A percentile compares a stretch with the other conserved stretches of the same genome.
Conservation (phyloP, 2,888 invertebrate species). For the Drosophila villosipedis region DNA sequence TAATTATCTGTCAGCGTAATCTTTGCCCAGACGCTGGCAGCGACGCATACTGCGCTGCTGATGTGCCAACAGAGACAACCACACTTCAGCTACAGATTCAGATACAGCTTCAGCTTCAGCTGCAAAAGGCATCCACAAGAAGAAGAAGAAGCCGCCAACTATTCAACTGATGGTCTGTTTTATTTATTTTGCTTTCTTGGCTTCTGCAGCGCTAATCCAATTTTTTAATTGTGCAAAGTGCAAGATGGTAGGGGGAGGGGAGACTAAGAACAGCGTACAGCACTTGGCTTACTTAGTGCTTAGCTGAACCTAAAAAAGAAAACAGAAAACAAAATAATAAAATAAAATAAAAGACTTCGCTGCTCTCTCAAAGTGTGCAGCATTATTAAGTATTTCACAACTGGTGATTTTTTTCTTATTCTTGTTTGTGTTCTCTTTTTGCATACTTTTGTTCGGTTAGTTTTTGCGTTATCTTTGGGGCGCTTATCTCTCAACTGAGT, state of each 20-base stretch:
- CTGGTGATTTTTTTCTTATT: conserved; percentile 8
- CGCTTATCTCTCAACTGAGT: conserved; percentile 66
- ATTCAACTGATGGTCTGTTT: conserved; percentile 34
- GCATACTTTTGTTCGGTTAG: conserved; percentile 46
- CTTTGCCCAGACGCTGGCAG: conserved; percentile 61
- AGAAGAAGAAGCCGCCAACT: conserved; percentile 28
- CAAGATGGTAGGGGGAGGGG: not conserved
- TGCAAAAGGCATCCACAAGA: conserved; percentile 14
- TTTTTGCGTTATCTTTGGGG: conserved; percentile 58
- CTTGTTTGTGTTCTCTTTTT: conserved; percentile 26
- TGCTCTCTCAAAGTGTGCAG: conserved; percentile 31
- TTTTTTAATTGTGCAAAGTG: conserved; percentile 71
- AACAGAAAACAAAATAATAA: not conserved
- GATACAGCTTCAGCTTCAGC: conserved; percentile 51
- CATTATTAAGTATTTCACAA: conserved; percentile 31
- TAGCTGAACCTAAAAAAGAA: conserved; percentile 17
- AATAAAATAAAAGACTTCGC: not conserved
- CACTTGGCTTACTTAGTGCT: conserved; percentile 64
- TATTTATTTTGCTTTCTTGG: conserved; percentile 37
- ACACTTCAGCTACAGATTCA: conserved; percentile 63
- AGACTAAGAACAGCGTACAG: conserved; percentile 54
- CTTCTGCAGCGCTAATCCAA: conserved; percentile 70
- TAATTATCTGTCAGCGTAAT: conserved; percentile 80
- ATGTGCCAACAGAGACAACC: conserved; percentile 64
- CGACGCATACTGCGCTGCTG: conserved; percentile 52